These are phyloP conservation scores for Eustalomyia histrio DNA, from an alignment of 2,888 invertebrate genomes.

Conservation along the genomic window DNA sequence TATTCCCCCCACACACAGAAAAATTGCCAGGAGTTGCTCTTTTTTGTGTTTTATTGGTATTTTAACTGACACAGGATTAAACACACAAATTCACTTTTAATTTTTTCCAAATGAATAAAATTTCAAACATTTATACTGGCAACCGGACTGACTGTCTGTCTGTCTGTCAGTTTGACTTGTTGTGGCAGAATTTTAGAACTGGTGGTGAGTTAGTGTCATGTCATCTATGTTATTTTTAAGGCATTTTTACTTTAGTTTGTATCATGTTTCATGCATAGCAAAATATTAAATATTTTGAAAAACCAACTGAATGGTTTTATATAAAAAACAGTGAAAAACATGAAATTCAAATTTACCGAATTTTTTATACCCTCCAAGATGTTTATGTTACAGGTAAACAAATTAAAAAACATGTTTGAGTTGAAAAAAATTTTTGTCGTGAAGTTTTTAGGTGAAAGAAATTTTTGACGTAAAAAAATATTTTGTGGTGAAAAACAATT, in stretches of 20 bases:
- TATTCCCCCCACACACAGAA: neutral
- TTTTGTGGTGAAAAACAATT: no score
- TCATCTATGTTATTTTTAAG: conserved; percentile 20
- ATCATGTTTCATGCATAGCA: conserved; percentile 25
- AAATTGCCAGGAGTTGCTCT: conserved; percentile 9
- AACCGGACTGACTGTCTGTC: neutral
- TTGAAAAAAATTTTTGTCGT: no score
- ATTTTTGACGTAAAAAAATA: no score
- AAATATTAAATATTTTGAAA: conserved; percentile 14
- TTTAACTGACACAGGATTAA: conserved; percentile 38
- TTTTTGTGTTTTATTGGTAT: conserved; percentile 7
- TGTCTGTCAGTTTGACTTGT: neutral
- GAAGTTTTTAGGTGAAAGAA: no score
- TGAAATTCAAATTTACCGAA: no score
- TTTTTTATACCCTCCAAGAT: no score
- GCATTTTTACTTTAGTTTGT: conserved; percentile 34
- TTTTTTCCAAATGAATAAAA: conserved; percentile 57
- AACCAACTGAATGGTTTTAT: neutral
- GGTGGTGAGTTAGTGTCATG: neutral
- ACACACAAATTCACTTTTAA: conserved; percentile 54
- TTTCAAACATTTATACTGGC: conserved; percentile 28
- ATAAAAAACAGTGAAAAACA: no score
- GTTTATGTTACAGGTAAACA: no score
- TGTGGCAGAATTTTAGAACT: neutral
- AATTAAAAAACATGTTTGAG: no score